phyloP scores from a whole-genome alignment of 37 sponge, comb jelly and placozoan genomes.

The Mnemiopsis leidyi region DNA sequence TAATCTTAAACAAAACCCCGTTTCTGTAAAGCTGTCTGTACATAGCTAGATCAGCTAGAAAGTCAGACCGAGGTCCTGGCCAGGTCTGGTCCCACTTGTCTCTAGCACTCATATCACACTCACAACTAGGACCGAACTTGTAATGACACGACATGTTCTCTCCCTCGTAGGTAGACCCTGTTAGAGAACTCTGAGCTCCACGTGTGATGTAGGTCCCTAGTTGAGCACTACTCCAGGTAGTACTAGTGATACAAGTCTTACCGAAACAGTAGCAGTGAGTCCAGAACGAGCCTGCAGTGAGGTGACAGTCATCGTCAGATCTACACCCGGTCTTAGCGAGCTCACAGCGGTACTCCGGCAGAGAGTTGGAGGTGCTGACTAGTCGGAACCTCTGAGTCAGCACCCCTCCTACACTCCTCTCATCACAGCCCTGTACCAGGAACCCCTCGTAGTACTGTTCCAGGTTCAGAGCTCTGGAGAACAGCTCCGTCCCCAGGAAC shows the following conservation, averaged over 20 bases:
- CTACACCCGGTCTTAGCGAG: slow-evolving; percentile 63
- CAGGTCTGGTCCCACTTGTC: slow-evolving; percentile 34
- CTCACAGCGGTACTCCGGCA: slow-evolving; percentile 58
- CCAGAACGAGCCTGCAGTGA: neutral
- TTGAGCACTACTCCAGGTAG: neutral
- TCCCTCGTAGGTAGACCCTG: slow-evolving; percentile 37
- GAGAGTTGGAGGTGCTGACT: neutral
- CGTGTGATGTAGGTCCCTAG: neutral
- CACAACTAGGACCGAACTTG: slow-evolving; percentile 4
- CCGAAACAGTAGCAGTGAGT: slow-evolving; percentile 61
- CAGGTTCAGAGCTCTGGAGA: slow-evolving; percentile 61
- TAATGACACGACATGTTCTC: slow-evolving; percentile 61
- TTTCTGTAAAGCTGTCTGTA: slow-evolving; percentile 2
- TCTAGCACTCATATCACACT: neutral
- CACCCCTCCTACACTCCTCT: neutral
- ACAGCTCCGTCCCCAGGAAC: slow-evolving; percentile 62
- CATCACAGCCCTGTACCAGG: slow-evolving; percentile 20
- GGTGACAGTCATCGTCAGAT: slow-evolving; percentile 64
- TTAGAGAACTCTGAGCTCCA: neutral
- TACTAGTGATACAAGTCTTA: slow-evolving; percentile 53
- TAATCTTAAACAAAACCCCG: neutral
- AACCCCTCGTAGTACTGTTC: slow-evolving; percentile 66
- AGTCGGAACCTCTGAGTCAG: neutral
- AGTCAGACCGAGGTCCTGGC: slow-evolving; percentile 28
- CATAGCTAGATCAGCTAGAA: neutral